Percentiles rank a stretch among this genome's conserved stretches.
These are phyloP conservation scores for Epiblema foenella DNA, from an alignment of 2,888 invertebrate genomes.

Conservation along the genomic window DNA sequence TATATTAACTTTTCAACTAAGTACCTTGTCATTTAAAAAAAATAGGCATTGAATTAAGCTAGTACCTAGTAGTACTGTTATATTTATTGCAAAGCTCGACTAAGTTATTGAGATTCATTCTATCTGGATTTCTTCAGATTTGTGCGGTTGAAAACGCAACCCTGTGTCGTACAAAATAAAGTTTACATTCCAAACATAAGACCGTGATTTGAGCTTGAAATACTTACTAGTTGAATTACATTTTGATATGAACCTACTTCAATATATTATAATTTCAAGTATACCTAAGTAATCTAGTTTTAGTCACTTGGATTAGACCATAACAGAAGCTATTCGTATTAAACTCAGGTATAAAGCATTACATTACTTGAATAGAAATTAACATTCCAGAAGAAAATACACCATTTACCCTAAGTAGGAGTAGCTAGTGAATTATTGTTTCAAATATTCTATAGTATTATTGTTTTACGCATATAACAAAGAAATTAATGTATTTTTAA, in stretches of 20 bases:
- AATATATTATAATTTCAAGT: not conserved
- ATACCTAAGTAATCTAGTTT: not conserved
- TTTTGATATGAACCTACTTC: slow-evolving; percentile 21
- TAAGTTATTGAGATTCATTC: not conserved
- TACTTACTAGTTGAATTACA: slow-evolving; percentile 9
- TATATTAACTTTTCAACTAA: slow-evolving; percentile 4
- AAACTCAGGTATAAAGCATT: not conserved
- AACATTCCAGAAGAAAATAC: not conserved
- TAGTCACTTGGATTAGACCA: not conserved
- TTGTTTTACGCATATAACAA: not conserved
- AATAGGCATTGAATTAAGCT: not conserved
- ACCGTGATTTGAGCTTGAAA: slow-evolving; percentile 24
- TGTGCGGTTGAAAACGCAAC: not conserved
- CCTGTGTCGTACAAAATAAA: not conserved
- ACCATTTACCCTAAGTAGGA: not conserved
- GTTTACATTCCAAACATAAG: slow-evolving; percentile 23
- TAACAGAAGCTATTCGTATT: slow-evolving; percentile 15
- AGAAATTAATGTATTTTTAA: not conserved
- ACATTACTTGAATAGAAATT: not conserved
- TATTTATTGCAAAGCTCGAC: not conserved
- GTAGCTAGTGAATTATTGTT: not conserved
- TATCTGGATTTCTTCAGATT: not conserved
- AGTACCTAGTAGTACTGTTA: not conserved
- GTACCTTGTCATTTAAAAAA: slow-evolving; percentile 10
- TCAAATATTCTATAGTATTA: not conserved